Percentiles rank a stretch among this genome's conserved stretches.
Evolutionary conservation across 2,888 invertebrate species (phyloP).

Genomic region (Caenorhabditis becei): DNA sequence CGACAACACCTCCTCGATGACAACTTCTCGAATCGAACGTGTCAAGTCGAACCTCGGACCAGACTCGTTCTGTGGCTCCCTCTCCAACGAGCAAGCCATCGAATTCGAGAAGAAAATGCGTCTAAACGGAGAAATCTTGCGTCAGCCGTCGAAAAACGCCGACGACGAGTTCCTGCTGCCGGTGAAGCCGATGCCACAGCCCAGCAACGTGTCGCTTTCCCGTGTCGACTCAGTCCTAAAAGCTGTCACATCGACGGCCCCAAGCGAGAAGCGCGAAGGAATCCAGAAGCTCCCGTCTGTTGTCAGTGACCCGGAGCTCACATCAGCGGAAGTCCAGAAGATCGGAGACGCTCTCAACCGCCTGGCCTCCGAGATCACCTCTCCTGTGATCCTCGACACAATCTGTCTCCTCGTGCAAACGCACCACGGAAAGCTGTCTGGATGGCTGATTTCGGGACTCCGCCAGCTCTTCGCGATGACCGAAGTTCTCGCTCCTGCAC

Average conservation of each 20-base stretch:
- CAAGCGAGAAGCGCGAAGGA: not conserved
- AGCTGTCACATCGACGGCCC: not conserved
- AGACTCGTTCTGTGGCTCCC: not conserved
- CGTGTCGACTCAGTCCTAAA: not conserved
- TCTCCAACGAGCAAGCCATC: not conserved
- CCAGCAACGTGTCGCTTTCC: not conserved
- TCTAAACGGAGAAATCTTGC: not conserved
- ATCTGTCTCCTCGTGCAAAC: not conserved
- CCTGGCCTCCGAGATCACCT: not conserved
- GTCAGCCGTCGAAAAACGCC: not conserved
- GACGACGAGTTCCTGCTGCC: constrained; percentile 5
- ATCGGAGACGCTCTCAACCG: not conserved
- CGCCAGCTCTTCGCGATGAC: not conserved
- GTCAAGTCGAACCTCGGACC: constrained; percentile 5
- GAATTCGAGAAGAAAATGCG: not conserved
- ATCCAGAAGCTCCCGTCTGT: not conserved
- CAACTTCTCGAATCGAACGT: not conserved
- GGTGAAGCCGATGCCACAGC: not conserved
- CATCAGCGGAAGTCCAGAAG: not conserved
- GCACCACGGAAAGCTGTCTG: not conserved
- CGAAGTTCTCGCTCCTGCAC: not conserved
- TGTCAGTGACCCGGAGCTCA: not conserved
- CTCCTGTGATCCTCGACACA: not conserved
- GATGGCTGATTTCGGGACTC: not conserved
- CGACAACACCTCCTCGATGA: not conserved